These are phyloP conservation scores for Cantharis nigra DNA, from an alignment of 2,888 invertebrate genomes.

Conservation along the genomic window DNA sequence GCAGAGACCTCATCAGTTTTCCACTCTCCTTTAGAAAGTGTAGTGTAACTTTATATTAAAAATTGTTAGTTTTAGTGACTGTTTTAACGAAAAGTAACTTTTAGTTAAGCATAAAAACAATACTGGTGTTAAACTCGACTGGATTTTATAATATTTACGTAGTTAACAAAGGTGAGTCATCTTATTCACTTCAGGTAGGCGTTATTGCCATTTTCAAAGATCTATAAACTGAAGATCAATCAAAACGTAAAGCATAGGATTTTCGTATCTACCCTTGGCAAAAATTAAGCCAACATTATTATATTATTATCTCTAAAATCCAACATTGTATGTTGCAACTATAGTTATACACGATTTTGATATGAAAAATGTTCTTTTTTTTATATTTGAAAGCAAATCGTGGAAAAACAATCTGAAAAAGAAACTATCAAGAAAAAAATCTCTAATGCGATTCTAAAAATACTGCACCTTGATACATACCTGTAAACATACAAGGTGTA, in stretches of 20 bases:
- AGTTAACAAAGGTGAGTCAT: not conserved
- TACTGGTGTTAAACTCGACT: not conserved
- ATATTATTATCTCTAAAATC: not conserved
- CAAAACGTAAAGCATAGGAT: not conserved
- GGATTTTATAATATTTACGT: not conserved
- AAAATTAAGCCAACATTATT: not conserved
- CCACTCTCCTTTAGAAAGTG: constrained; percentile 24
- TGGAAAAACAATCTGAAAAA: not conserved
- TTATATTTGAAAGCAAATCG: not conserved
- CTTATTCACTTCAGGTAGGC: not conserved
- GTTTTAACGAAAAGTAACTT: not conserved
- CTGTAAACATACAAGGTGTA: not conserved
- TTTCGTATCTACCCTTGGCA: not conserved
- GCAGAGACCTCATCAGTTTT: constrained; percentile 21
- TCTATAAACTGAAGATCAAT: no score
- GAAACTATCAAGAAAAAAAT: not conserved
- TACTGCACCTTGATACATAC: not conserved
- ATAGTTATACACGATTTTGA: not conserved
- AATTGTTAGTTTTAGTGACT: not conserved
- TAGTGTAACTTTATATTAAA: constrained; percentile 5
- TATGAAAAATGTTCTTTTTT: not conserved
- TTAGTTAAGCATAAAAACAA: not conserved
- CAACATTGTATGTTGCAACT: not conserved
- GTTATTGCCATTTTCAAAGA: not conserved
- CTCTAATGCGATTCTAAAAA: not conserved